Evolutionary conservation across 2,888 invertebrate genomes (phyloP).

Genomic region (Pristionchus maxplancki): DNA sequence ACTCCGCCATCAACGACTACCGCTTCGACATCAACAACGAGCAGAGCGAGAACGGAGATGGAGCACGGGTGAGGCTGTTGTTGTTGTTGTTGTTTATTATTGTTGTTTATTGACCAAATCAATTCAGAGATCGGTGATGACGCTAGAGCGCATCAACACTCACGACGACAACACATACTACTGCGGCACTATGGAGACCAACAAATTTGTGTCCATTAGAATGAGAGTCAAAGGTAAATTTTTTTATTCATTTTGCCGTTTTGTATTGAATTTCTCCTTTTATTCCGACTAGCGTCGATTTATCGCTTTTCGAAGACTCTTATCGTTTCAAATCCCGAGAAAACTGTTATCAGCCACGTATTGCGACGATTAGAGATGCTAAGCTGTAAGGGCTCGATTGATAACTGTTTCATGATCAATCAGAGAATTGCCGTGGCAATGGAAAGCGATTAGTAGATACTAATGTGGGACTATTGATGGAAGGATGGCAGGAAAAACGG

Average conservation of each 20-base stretch:
- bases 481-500: too few relatives aligned
- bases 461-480: neutral
- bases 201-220: conserved; percentile 43
- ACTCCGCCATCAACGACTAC: conserved; percentile 52
- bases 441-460: neutral
- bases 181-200: conserved; percentile 62
- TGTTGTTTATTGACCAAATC: neutral
- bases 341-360: neutral
- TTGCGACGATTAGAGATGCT: neutral
- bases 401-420: neutral
- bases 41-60: conserved; percentile 25
- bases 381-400: neutral
- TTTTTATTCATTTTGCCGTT: too few relatives aligned
- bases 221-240: conserved; percentile 63
- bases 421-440: too few relatives aligned
- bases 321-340: neutral
- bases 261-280: too few relatives aligned
- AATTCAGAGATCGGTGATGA: conserved; percentile 66
- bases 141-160: conserved; percentile 64
- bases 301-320: neutral
- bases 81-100: too few relatives aligned
- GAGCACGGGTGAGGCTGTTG: conserved; percentile 12
- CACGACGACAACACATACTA: conserved; percentile 65
- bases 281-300: too few relatives aligned
- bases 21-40: conserved; percentile 52